These are phyloP conservation scores for Serrognathus titanus DNA, from an alignment of 2,888 invertebrate species.

Conservation along the genomic window DNA sequence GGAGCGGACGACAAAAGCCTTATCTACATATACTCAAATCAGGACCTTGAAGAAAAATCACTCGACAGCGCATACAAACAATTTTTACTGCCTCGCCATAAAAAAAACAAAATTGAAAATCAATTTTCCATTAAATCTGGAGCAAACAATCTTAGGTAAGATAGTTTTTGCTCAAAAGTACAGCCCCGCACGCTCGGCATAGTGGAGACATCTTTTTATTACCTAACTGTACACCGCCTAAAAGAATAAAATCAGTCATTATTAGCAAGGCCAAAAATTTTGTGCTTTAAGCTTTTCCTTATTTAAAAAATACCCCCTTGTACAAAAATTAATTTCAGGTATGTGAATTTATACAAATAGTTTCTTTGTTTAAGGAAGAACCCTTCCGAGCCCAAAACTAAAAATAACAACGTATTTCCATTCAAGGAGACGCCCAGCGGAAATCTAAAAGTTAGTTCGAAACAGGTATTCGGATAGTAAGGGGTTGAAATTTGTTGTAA, in stretches of 20 bases:
- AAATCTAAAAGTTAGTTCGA: constrained; percentile 65
- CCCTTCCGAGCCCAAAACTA: constrained; percentile 5
- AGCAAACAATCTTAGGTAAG: too few species aligned
- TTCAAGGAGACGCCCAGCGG: constrained; percentile 67
- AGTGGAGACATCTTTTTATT: too few species aligned
- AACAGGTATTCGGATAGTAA: constrained; percentile 57
- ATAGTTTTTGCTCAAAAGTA: too few species aligned
- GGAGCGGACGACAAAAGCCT: constrained; percentile 18
- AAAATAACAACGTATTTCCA: constrained; percentile 51
- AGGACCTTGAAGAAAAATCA: constrained; percentile 9
- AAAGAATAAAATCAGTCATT: too few species aligned
- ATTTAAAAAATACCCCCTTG: too few species aligned
- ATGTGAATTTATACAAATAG: neutral
- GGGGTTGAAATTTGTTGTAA: neutral
- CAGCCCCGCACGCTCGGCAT: too few species aligned
- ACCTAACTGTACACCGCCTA: too few species aligned
- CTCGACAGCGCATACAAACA: constrained; percentile 10
- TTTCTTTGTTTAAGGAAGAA: constrained; percentile 18
- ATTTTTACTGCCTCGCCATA: constrained; percentile 9
- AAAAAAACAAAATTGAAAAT: constrained; percentile 5
- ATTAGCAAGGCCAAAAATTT: too few species aligned
- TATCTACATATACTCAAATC: constrained; percentile 18
- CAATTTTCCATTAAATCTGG: too few species aligned
- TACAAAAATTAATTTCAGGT: too few species aligned
- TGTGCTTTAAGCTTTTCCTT: too few species aligned